These are phyloP conservation scores for Poecilia velifera DNA, from an alignment of 2,797 vertebrate genomes.

Conservation along the genomic window DNA sequence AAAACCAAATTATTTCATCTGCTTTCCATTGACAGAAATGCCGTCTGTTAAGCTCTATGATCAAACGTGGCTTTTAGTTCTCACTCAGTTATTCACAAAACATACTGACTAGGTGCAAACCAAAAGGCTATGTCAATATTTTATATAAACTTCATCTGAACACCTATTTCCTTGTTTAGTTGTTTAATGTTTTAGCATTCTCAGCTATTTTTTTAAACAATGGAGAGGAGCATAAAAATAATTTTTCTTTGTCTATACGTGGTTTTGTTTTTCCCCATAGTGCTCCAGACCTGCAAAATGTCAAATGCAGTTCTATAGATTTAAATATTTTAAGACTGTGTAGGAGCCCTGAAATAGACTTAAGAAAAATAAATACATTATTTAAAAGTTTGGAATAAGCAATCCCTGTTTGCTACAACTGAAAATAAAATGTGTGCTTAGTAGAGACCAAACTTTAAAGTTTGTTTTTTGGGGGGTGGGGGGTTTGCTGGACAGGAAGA, in stretches of 20 bases:
- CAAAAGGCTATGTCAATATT: background rate
- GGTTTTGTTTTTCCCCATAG: background rate
- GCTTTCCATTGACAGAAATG: background rate
- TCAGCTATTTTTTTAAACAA: background rate
- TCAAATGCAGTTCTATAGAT: background rate
- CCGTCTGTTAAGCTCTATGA: background rate
- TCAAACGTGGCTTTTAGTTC: background rate
- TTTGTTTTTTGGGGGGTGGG: background rate
- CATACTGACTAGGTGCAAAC: background rate
- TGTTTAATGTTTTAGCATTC: background rate
- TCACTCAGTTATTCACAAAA: background rate
- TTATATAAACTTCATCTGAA: background rate
- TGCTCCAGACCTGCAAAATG: constrained; percentile 1
- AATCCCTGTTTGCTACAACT: background rate
- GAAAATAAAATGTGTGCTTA: background rate
- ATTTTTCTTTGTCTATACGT: background rate
- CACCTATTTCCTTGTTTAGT: background rate
- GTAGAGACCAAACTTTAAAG: background rate
- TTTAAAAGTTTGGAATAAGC: background rate
- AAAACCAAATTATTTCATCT: background rate
- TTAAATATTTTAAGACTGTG: background rate
- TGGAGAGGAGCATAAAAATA: background rate
- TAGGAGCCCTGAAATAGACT: background rate
- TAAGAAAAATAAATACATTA: background rate
- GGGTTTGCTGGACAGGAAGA: background rate